Percentiles rank a stretch among this genome's conserved stretches.
phyloP scores from a whole-genome alignment of 2,113 vertebrate genomes.

The Pedionomus torquatus region DNA sequence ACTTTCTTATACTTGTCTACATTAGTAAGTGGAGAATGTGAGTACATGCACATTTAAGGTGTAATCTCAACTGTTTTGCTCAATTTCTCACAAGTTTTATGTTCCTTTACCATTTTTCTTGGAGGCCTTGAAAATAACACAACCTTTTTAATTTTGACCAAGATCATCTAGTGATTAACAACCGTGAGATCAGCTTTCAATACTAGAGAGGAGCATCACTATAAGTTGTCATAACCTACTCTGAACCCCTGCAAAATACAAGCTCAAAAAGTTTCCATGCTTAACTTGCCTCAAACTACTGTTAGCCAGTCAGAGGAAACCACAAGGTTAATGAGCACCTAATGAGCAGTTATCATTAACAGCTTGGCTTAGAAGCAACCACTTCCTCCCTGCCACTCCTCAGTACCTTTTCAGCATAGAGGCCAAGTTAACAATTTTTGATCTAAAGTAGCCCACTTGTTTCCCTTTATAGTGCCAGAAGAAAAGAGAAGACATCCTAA shows the following conservation, averaged over 20 bases:
- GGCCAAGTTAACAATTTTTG: not conserved
- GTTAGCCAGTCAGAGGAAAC: not conserved
- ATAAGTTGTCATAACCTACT: not conserved
- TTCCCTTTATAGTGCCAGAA: not conserved
- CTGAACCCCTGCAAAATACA: not conserved
- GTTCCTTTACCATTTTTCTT: not conserved
- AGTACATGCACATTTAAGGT: not conserved
- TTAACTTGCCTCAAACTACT: not conserved
- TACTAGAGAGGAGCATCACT: not conserved
- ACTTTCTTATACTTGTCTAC: not conserved
- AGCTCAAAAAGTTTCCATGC: not conserved
- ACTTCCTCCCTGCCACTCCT: not conserved
- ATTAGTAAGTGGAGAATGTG: not conserved
- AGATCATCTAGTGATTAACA: not conserved
- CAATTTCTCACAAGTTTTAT: not conserved
- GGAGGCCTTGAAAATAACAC: not conserved
- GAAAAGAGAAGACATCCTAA: not conserved
- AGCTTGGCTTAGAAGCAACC: not conserved
- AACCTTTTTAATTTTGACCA: not conserved
- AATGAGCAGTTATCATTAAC: not conserved
- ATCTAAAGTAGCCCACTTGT: not conserved
- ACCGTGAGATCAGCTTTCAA: not conserved
- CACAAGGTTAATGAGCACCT: not conserved
- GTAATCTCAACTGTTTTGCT: not conserved
- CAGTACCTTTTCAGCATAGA: not conserved